Evolutionary conservation across 2,888 invertebrate genomes (phyloP).

Genomic region (Orchesellides sinensis): DNA sequence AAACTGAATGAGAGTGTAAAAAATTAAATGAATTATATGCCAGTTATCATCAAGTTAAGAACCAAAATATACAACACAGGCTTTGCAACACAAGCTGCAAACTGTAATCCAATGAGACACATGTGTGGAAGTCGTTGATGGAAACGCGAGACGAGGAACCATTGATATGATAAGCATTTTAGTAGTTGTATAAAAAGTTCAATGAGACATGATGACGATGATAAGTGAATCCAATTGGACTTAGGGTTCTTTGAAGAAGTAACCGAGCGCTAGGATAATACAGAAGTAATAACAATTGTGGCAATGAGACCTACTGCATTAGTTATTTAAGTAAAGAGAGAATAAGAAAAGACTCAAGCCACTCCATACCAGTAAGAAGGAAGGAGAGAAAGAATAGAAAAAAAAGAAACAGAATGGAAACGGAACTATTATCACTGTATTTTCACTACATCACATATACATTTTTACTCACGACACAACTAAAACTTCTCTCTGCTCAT

Average conservation of each 20-base stretch:
- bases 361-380: constrained; percentile 41
- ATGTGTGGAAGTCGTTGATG: background rate
- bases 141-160: constrained; percentile 16
- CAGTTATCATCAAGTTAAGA: background rate
- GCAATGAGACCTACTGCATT: constrained; percentile 42
- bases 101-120: too few species aligned
- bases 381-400: constrained; percentile 15
- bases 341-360: constrained; percentile 20
- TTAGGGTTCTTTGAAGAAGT: constrained; percentile 34
- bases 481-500: constrained; percentile 15
- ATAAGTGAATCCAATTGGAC: constrained; percentile 65
- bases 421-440: constrained; percentile 58
- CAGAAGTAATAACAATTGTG: constrained; percentile 38
- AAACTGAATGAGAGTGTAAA: too few species aligned
- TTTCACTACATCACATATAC: constrained; percentile 11
- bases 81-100: too few species aligned
- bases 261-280: constrained; percentile 9
- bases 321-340: constrained; percentile 55
- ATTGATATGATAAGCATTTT: constrained; percentile 54
- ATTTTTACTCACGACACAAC: constrained; percentile 12
- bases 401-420: constrained; percentile 44
- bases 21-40: constrained; percentile 5
- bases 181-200: constrained; percentile 28
- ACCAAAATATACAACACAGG: background rate
- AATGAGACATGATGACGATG: constrained; percentile 44